Percentiles rank a stretch among this genome's conserved stretches.
Evolutionary conservation across 2,797 vertebrate species (phyloP).

Genomic region (Pseudopleuronectes americanus): DNA sequence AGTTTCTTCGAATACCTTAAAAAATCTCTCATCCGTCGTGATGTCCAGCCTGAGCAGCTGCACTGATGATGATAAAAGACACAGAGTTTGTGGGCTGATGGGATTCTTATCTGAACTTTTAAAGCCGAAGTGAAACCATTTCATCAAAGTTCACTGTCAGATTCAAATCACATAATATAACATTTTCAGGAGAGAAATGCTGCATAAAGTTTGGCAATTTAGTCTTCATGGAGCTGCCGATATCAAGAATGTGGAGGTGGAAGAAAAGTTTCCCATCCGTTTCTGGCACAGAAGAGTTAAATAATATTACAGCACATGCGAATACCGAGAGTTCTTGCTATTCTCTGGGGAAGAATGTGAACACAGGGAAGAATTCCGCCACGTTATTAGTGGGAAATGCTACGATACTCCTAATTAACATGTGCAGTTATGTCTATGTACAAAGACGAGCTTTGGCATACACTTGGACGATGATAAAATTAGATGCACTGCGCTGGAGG

Average conservation of each 20-base stretch:
- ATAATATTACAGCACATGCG: conserved; percentile 30
- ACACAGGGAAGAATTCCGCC: conserved; percentile 19
- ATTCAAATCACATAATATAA: conserved; percentile 51
- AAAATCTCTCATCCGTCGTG: conserved; percentile 15
- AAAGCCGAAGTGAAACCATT: conserved; percentile 35
- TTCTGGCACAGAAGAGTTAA: conserved; percentile 41
- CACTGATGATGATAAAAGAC: conserved; percentile 29
- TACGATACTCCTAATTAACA: conserved; percentile 20
- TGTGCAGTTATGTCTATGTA: neutral
- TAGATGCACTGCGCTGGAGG: conserved; percentile 9
- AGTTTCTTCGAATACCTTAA: conserved; percentile 1
- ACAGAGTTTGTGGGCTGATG: conserved; percentile 18
- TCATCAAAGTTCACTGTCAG: conserved; percentile 33
- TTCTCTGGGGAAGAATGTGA: conserved; percentile 29
- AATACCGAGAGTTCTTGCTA: conserved; percentile 19
- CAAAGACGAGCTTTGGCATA: neutral
- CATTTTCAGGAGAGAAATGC: conserved; percentile 20
- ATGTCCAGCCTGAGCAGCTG: conserved; percentile 1
- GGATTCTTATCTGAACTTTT: conserved; percentile 46
- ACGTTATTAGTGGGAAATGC: conserved; percentile 8
- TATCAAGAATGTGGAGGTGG: conserved; percentile 48
- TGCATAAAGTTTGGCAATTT: conserved; percentile 30
- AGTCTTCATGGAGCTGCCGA: conserved; percentile 48
- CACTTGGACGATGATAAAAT: conserved; percentile 19
- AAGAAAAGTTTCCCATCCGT: conserved; percentile 36